Conservation (phyloP, 2,888 invertebrate species). For the Drosophila demipolita region DNA sequence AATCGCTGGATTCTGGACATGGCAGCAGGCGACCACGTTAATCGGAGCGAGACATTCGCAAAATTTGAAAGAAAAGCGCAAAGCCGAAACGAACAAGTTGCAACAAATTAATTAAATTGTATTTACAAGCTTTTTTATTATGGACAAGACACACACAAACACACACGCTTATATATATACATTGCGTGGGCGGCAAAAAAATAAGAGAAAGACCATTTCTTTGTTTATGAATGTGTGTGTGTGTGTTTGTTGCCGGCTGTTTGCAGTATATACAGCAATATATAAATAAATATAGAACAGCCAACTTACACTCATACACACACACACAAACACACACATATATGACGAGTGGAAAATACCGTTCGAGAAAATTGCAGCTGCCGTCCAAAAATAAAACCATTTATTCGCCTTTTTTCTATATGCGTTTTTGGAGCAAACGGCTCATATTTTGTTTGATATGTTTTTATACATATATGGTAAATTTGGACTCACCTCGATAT, state of each 20-base stretch:
- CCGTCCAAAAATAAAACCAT: slow-evolving; percentile 72
- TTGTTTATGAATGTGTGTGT: slow-evolving; percentile 4
- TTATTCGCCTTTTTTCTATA: slow-evolving; percentile 21
- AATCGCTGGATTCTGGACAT: slow-evolving; percentile 92
- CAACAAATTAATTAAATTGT: slow-evolving; percentile 49
- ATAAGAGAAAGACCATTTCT: slow-evolving; percentile 34
- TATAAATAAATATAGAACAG: slow-evolving; percentile 73
- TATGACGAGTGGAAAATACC: slow-evolving; percentile 64
- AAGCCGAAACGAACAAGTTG: slow-evolving; percentile 27
- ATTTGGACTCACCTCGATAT: slow-evolving; percentile 88
- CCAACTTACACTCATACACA: slow-evolving; percentile 22
- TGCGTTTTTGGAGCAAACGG: slow-evolving; percentile 43
- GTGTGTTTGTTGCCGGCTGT: slow-evolving; percentile 44
- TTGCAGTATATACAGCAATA: slow-evolving; percentile 22
- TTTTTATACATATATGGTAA: slow-evolving; percentile 22
- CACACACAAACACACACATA: slow-evolving; percentile 20
- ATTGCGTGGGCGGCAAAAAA: slow-evolving; percentile 61
- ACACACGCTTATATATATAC: slow-evolving; percentile 39
- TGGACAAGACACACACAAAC: slow-evolving; percentile 10
- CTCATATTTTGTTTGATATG: slow-evolving; percentile 41
- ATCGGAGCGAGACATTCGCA: slow-evolving; percentile 57
- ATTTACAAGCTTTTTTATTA: slow-evolving; percentile 42
- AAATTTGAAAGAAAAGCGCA: slow-evolving; percentile 23
- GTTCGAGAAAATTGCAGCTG: slow-evolving; percentile 73
- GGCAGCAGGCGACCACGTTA: slow-evolving; percentile 31